Evolutionary conservation across 2,113 vertebrate genomes (phyloP).

Genomic region (Amphiprion ocellaris): DNA sequence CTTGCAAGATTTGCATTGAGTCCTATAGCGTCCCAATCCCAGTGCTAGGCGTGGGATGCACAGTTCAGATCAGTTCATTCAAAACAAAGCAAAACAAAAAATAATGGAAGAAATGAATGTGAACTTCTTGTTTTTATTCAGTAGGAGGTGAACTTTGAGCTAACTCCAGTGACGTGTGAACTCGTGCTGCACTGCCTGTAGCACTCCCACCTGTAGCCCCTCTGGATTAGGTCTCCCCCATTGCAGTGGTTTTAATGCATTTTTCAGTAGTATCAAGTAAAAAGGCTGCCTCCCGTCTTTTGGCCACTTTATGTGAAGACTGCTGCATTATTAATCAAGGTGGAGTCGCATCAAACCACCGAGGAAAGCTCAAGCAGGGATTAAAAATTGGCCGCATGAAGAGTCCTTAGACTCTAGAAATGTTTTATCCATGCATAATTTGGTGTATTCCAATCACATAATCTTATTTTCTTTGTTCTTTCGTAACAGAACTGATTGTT

Average conservation of each 20-base stretch:
- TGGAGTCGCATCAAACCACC: conserved; percentile 10
- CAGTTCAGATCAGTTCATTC: too few relatives aligned
- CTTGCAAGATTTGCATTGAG: too few relatives aligned
- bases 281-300: conserved; percentile 20
- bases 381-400: conserved; percentile 20
- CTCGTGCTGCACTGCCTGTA: neutral
- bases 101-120: too few relatives aligned
- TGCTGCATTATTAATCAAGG: conserved; percentile 57
- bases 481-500: neutral
- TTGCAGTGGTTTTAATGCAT: conserved; percentile 30
- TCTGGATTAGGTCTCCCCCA: neutral
- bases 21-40: too few relatives aligned
- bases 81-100: too few relatives aligned
- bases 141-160: too few relatives aligned
- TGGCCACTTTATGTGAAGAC: conserved; percentile 31
- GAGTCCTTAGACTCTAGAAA: conserved; percentile 17
- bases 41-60: too few relatives aligned
- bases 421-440: neutral
- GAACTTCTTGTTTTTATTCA: too few relatives aligned
- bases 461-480: neutral
- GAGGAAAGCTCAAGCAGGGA: conserved; percentile 18
- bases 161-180: too few relatives aligned
- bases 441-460: conserved; percentile 16
- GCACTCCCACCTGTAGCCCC: neutral
- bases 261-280: conserved; percentile 20